phyloP scores from a whole-genome alignment of 2,888 invertebrate species.

The Bruchidius siliquastri region DNA sequence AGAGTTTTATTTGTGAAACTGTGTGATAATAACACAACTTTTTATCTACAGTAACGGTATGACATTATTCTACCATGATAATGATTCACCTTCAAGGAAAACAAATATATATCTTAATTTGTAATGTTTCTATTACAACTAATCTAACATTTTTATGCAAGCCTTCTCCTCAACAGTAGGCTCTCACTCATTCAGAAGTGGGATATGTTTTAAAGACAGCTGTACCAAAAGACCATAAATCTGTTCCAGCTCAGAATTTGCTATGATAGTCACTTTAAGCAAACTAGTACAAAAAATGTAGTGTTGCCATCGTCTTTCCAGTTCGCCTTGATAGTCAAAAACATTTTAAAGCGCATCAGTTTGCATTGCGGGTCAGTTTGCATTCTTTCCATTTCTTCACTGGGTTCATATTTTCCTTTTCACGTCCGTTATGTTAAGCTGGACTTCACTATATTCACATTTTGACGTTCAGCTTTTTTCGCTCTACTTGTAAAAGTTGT shows the following conservation, averaged over 20 bases:
- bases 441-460: not conserved
- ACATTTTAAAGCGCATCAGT: not conserved
- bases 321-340: not conserved
- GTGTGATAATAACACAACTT: too few species aligned
- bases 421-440: not conserved
- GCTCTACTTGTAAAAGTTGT: not conserved
- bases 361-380: not conserved
- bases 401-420: not conserved
- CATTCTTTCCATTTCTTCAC: not conserved
- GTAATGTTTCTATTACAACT: too few species aligned
- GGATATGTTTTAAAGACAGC: not conserved
- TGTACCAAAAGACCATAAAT: not conserved
- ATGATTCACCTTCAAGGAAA: too few species aligned
- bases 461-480: not conserved
- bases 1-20: too few species aligned
- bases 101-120: too few species aligned
- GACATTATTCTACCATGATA: too few species aligned
- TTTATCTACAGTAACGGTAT: too few species aligned
- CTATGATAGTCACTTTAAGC: not conserved
- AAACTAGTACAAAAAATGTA: not conserved
- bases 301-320: not conserved
- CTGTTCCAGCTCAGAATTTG: not conserved
- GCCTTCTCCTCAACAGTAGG: not conserved
- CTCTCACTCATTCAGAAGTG: not conserved
- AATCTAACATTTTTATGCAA: not conserved